Percentiles rank a stretch among this genome's conserved stretches.
These are phyloP conservation scores for Chelmon rostratus DNA, from an alignment of 2,797 vertebrate species.

Conservation along the genomic window DNA sequence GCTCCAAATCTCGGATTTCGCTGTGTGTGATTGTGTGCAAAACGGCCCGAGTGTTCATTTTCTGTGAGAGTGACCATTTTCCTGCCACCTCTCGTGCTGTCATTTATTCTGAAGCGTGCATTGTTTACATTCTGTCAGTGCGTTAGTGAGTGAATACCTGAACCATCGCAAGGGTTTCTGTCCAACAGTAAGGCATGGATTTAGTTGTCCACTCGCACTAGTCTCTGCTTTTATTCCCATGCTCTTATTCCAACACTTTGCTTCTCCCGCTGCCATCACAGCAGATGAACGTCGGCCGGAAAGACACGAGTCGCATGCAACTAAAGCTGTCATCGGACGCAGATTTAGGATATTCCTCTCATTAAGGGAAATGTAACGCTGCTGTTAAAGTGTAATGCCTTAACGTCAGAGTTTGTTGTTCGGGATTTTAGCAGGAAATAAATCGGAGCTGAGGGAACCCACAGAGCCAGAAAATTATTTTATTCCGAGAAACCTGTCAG, in stretches of 20 bases:
- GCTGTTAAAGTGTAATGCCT: neutral
- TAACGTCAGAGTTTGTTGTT: neutral
- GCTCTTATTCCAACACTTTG: neutral
- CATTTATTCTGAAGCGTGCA: slow-evolving; percentile 49
- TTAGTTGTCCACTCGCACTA: neutral
- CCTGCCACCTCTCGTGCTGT: slow-evolving; percentile 21
- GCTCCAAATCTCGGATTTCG: slow-evolving; percentile 16
- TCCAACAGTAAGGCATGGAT: neutral
- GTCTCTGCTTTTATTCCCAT: neutral
- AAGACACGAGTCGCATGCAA: slow-evolving; percentile 3
- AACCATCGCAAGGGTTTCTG: neutral
- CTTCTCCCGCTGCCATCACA: neutral
- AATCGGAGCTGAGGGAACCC: slow-evolving; percentile 4
- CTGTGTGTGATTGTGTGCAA: slow-evolving; percentile 17
- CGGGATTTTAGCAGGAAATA: neutral
- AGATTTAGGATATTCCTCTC: slow-evolving; percentile 8
- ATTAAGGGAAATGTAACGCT: neutral
- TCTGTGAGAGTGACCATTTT: neutral
- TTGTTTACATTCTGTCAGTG: slow-evolving; percentile 66
- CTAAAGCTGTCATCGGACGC: slow-evolving; percentile 51
- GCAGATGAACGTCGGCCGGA: slow-evolving; percentile 8
- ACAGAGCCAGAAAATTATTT: slow-evolving; percentile 34
- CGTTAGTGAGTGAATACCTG: neutral
- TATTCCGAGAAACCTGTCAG: slow-evolving; percentile 49
- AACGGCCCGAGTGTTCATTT: neutral